Base-by-base conservation (phyloP, 2,113 vertebrate genomes). In the Plotosus lineatus region DNA sequence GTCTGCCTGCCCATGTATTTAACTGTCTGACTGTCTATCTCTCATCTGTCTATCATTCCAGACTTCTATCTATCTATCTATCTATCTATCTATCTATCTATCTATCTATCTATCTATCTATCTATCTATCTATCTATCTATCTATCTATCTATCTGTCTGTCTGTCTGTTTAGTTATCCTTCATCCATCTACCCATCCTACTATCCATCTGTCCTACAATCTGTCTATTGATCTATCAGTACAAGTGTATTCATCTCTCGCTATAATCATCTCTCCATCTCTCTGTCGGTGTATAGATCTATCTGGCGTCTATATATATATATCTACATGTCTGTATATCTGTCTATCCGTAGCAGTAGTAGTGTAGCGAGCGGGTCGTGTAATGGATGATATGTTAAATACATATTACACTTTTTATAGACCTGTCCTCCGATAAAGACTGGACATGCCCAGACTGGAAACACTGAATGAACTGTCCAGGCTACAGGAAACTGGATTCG, bases 401-500 rank as follows among this genome's bases (percentile, higher is more conserved):
- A 26, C 10, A 6, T 44, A n/a, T 26, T 44, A 5, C 10, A 40
- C 15, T 28, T 48, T 31, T 61, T 63, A 77, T 8, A 77, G 58
- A 50, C 9, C 40, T n/a, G n/a, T n/a, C 3, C 0, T 36, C 23
- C 31, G 75, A 19, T 44, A 44, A 44, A 61, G 26, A 1, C 26
- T 77, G 40, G 63, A 7, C 26, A 77, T 77, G 75, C 42, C 75
- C 58, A 48, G 31, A 77, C 4, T 31, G 1, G 9, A 6, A 21
- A 77, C 75, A 0, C 28, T 77, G 17, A 77, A 77, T 15, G 42
- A 50, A 48, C 12, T 77, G 28, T 3, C 42, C 26, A 42, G 65
- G 3, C 75, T 77, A 12, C 17, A 50, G 58, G 44, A 65, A 10
- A 50, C 58, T 9, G 75, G 31, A 51, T 77, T n/a, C 19, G 75